Percentiles rank a stretch among this genome's conserved stretches.
These are phyloP conservation scores for Erebia aethiops DNA, from an alignment of 2,888 invertebrate genomes.

Conservation along the genomic window DNA sequence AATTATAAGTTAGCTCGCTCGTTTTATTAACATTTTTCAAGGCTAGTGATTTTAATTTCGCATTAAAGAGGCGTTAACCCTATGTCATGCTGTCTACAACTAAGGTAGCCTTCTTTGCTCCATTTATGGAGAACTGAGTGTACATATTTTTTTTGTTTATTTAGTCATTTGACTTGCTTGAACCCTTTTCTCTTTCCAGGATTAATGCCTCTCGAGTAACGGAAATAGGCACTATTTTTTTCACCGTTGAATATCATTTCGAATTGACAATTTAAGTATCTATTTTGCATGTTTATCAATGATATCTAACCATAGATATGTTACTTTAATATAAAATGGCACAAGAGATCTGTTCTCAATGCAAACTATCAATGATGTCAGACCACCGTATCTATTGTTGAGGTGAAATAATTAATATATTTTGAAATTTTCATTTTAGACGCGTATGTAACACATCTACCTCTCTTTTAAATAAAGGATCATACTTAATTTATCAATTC, in stretches of 20 bases:
- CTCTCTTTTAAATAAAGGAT: not conserved
- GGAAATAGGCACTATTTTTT: not conserved
- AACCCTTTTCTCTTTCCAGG: not conserved
- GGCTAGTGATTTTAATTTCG: not conserved
- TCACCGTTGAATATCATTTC: no score
- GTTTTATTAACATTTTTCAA: not conserved
- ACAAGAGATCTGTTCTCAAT: no score
- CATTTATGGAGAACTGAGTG: not conserved
- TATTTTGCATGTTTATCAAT: no score
- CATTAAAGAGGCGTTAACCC: slow-evolving; percentile 4
- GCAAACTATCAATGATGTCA: no score
- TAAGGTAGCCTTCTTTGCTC: not conserved
- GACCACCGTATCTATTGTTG: no score
- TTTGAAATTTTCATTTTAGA: no score
- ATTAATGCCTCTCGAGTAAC: slow-evolving; percentile 10
- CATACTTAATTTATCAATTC: not conserved
- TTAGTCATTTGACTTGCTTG: no score
- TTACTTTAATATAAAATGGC: no score
- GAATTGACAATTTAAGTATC: no score
- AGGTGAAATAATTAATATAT: no score
- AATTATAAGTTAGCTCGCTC: not conserved
- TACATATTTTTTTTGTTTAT: not conserved
- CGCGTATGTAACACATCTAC: no score
- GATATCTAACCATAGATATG: no score
- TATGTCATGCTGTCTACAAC: not conserved